Evolutionary conservation across 2,888 invertebrate species (phyloP).

Genomic region (Latheticus oryzae): DNA sequence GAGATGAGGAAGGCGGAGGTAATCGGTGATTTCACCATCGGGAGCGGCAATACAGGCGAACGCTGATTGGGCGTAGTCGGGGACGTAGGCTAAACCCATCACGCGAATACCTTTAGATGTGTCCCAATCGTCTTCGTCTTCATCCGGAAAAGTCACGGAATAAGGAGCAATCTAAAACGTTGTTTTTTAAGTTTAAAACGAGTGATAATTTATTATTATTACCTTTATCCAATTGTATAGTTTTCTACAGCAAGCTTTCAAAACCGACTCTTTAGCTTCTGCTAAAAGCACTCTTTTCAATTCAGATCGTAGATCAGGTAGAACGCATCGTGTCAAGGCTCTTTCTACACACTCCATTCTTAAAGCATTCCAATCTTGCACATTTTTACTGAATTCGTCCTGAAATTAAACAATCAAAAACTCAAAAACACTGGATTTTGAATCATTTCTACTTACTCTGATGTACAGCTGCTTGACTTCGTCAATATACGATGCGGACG

Average conservation of each 20-base stretch:
- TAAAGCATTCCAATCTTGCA: constrained; percentile 95
- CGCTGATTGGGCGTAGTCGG: constrained; percentile 85
- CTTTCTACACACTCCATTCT: constrained; percentile 89
- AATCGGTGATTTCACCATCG: constrained; percentile 94
- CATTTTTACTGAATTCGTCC: constrained; percentile 94
- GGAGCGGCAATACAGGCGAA: constrained; percentile 89
- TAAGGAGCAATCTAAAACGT: constrained; percentile 78
- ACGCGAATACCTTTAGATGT: constrained; percentile 85
- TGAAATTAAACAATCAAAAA: constrained; percentile 54
- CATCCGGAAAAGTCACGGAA: constrained; percentile 76
- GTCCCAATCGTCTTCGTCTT: constrained; percentile 94
- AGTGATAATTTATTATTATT: constrained; percentile 4
- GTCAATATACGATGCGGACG: constrained; percentile 82
- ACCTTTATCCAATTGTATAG: constrained; percentile 91
- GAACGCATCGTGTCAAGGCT: constrained; percentile 87
- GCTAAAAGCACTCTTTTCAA: constrained; percentile 80
- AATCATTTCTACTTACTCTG: constrained; percentile 68
- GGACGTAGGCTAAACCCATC: constrained; percentile 89
- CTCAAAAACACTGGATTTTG: background rate
- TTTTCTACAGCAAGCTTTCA: constrained; percentile 86
- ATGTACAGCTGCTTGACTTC: constrained; percentile 90
- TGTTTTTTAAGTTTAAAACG: constrained; percentile 66
- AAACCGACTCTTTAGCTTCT: constrained; percentile 89
- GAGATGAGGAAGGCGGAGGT: constrained; percentile 87
- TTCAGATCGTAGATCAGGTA: constrained; percentile 91